Conservation (phyloP, 1,140 invertebrate species). For the Onthophagus taurus region DNA sequence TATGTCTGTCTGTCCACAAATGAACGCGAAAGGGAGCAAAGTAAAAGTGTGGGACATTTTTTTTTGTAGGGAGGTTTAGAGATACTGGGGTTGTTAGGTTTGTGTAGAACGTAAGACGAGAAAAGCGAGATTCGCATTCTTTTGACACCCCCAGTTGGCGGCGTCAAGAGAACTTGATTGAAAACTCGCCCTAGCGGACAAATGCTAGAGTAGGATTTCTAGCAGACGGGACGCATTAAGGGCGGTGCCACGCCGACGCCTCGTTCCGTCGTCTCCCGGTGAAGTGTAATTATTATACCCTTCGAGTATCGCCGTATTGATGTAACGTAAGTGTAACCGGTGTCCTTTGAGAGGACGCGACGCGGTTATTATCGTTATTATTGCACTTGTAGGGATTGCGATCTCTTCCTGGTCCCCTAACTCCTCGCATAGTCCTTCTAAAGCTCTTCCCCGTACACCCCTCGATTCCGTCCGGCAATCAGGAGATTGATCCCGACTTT, state of each 20-base stretch:
- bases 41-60: too few relatives aligned
- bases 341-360: neutral
- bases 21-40: too few relatives aligned
- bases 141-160: conserved; percentile 28
- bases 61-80: too few relatives aligned
- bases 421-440: neutral
- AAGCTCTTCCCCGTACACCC: too few relatives aligned
- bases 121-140: conserved; percentile 7
- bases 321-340: neutral
- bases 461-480: too few relatives aligned
- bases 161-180: conserved; percentile 37
- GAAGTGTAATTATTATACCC: conserved; percentile 19
- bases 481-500: too few relatives aligned
- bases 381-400: neutral
- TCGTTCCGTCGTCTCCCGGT: conserved; percentile 19
- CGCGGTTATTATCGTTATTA: too few relatives aligned
- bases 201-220: conserved; percentile 35
- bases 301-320: conserved; percentile 9
- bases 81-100: too few relatives aligned
- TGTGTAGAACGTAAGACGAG: conserved; percentile 1
- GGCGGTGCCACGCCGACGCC: conserved; percentile 26
- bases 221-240: conserved; percentile 30
- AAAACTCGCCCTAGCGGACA: conserved; percentile 35
- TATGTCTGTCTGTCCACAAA: too few relatives aligned
- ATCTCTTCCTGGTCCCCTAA: neutral